A percentile compares a stretch with the other conserved stretches of the same genome.
Conservation (phyloP, 2,113 vertebrate genomes). For the Isichthys henryi region DNA sequence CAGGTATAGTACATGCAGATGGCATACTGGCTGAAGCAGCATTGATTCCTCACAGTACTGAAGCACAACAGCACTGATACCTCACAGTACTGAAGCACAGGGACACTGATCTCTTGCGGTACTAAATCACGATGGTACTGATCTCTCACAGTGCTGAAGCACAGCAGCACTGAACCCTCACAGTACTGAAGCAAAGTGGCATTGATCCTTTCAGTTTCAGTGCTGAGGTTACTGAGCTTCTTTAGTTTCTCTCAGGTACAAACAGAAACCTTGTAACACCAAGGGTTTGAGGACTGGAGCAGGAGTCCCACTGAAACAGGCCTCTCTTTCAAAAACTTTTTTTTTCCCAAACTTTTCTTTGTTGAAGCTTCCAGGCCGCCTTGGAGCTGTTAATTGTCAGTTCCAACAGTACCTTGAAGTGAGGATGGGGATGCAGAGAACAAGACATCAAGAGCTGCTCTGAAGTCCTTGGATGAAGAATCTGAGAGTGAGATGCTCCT, state of each 20-base stretch:
- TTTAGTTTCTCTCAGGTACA: neutral
- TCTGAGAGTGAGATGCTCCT: slow-evolving; percentile 50
- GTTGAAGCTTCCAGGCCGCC: slow-evolving; percentile 66
- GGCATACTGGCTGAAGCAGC: neutral
- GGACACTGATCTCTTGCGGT: neutral
- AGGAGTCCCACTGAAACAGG: slow-evolving; percentile 48
- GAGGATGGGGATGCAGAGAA: slow-evolving; percentile 65
- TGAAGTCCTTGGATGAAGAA: slow-evolving; percentile 71
- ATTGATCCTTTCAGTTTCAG: neutral
- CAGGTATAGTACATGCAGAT: neutral
- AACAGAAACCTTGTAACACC: neutral
- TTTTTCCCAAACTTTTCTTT: slow-evolving; percentile 58
- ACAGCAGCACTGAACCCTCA: neutral
- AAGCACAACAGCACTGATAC: no score
- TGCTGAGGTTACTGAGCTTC: neutral
- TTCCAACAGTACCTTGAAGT: slow-evolving; percentile 64
- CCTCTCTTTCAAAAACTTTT: slow-evolving; percentile 54
- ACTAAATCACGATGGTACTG: neutral
- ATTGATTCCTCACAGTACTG: neutral
- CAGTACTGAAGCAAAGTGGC: neutral
- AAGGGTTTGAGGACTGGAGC: neutral
- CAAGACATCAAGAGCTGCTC: slow-evolving; percentile 65
- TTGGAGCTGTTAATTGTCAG: slow-evolving; percentile 80
- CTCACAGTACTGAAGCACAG: neutral
- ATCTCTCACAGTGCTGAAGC: neutral